Base-by-base conservation (phyloP, 2,888 invertebrate species). In the Conistra vaccinii region DNA sequence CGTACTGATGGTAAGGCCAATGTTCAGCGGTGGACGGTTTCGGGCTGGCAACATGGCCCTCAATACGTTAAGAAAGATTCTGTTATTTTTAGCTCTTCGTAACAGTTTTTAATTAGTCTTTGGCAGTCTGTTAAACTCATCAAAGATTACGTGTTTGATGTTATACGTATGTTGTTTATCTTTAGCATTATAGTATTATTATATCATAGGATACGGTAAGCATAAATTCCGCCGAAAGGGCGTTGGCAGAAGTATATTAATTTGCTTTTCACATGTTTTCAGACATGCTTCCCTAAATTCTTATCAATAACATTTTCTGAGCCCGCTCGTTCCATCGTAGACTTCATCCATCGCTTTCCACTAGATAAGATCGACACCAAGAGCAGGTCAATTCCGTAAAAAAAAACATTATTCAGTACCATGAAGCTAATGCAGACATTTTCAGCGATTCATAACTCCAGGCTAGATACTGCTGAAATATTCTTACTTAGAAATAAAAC, bases 61-160 rank as follows among this genome's bases (percentile, higher is more conserved):
- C 57, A 42, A 48, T 51, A 20, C 39, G 39, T 70, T 55, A 32
- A 61, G 53, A 77, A 79, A 57, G 5, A 42, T 71, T 42, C 48
- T 42, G 51, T 5, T 79, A 77, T 72, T 51, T 77, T 79, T 63
- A 72, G 42, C 62, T 26, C 32, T 63, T 58, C 35, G 55, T 77
- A 51, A 72, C 72, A 51, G 72, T 62, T 73, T 73, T 78, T 78
- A 78, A 78, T 78, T 78, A 80, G 48, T 66, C 48, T 80, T 80
- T 80, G 80, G 74, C 74, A 80, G 60, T 66, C 23, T 66, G 73
- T 66, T 60, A n/a, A 48, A 55, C 60, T 80, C 60, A 78, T 78
- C 61, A 78, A 78, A 78, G 35, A 61, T 80, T 61, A 80, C 60
- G 23, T 23, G 73, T 62, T 39, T 60, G 45, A 55, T 73, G 17